phyloP scores from a whole-genome alignment of 2,888 invertebrate genomes.

The Drosophila subsilvestris region DNA sequence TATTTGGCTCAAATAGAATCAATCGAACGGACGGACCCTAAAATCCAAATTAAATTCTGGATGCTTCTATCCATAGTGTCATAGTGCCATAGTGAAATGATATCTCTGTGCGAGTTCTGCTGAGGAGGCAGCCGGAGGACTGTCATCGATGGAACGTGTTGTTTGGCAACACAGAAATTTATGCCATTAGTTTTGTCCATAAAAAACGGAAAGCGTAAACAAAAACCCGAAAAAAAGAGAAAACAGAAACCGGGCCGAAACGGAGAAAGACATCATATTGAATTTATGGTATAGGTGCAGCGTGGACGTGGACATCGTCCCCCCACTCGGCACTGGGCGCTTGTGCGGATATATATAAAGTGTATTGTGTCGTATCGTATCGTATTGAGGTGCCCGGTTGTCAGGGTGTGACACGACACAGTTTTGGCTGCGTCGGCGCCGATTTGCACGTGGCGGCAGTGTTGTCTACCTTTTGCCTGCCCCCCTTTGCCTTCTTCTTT shows the following conservation, averaged over 20 bases:
- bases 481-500: constrained; percentile 5
- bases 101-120: background rate
- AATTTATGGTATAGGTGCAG: constrained; percentile 63
- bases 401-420: constrained; percentile 46
- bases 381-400: constrained; percentile 21
- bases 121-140: background rate
- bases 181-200: constrained; percentile 49
- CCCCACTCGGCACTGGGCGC: constrained; percentile 9
- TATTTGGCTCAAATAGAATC: constrained; percentile 20
- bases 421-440: constrained; percentile 40
- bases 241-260: constrained; percentile 9
- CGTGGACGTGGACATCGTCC: constrained; percentile 5
- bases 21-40: constrained; percentile 15
- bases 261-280: constrained; percentile 46
- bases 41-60: constrained; percentile 3
- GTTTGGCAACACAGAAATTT: constrained; percentile 26
- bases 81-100: background rate
- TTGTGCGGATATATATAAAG: too few species aligned
- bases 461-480: background rate
- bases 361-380: too few species aligned
- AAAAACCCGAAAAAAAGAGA: constrained; percentile 32
- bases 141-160: constrained; percentile 7
- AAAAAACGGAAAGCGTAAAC: constrained; percentile 39
- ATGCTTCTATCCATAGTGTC: background rate
- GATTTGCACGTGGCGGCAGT: constrained; percentile 35